Percentiles rank a stretch among this genome's conserved stretches.
These are phyloP conservation scores for Coilia nasus DNA, from an alignment of 2,797 vertebrate species.

Conservation along the genomic window DNA sequence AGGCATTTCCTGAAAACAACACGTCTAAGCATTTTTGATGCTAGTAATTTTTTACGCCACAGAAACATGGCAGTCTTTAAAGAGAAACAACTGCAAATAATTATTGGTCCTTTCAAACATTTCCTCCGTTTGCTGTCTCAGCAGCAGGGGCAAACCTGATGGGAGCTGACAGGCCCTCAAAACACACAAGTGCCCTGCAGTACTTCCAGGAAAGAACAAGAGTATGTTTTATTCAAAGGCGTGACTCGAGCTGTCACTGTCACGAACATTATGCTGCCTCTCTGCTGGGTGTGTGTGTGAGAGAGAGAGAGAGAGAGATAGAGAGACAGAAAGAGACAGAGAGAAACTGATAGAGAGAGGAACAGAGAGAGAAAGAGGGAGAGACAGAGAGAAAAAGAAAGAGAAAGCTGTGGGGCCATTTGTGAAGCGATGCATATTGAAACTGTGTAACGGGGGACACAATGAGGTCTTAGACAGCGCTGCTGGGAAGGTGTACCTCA, in stretches of 20 bases:
- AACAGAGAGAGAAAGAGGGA: not conserved
- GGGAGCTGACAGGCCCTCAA: not conserved
- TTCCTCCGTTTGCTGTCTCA: not conserved
- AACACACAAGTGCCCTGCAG: not conserved
- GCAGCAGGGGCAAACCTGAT: not conserved
- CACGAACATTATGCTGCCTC: not conserved
- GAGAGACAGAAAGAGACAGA: not conserved
- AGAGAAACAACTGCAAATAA: not conserved
- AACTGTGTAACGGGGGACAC: not conserved
- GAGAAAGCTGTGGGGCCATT: not conserved
- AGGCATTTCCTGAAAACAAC: not conserved
- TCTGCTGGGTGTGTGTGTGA: not conserved
- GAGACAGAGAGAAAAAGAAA: too few species aligned
- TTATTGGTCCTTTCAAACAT: not conserved
- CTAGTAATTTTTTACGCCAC: not conserved
- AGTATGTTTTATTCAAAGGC: slow-evolving; percentile 8
- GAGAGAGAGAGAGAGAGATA: not conserved
- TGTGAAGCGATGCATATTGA: not conserved
- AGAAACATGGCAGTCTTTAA: not conserved
- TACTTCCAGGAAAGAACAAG: not conserved
- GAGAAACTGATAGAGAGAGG: not conserved
- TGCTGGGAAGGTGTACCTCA: not conserved
- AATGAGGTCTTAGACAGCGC: not conserved
- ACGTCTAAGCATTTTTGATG: not conserved
- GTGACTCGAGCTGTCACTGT: not conserved